Evolutionary conservation across 2,888 invertebrate species (phyloP).

Genomic region (Acholoe squamosa): DNA sequence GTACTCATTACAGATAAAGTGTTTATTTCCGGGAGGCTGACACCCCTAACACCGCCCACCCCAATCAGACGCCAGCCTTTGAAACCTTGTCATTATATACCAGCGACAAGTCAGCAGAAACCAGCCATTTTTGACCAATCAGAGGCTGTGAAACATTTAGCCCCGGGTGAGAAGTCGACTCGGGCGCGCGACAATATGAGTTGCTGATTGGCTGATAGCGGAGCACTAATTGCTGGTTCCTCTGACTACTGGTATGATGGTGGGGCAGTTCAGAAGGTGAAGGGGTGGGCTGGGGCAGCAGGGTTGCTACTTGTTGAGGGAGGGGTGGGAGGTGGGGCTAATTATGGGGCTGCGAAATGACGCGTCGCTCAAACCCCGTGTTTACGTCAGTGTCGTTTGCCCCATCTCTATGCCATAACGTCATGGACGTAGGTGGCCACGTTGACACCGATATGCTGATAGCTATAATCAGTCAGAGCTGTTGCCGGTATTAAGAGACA

Average conservation of each 20-base stretch:
- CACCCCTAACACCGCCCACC: neutral
- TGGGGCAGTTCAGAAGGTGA: neutral
- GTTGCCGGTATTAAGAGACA: constrained; percentile 16
- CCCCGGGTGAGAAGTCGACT: constrained; percentile 57
- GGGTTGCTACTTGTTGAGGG: neutral
- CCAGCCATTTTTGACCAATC: constrained; percentile 35
- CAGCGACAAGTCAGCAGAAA: no score
- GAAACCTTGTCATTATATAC: neutral
- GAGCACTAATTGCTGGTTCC: neutral
- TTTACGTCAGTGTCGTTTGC: neutral
- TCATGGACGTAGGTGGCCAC: neutral
- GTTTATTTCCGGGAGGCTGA: constrained; percentile 10
- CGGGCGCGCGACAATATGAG: constrained; percentile 61
- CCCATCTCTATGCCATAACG: neutral
- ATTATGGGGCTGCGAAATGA: constrained; percentile 1
- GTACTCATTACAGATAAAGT: neutral
- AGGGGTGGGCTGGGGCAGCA: neutral
- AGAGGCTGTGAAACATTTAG: neutral
- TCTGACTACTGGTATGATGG: neutral
- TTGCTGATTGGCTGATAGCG: constrained; percentile 30
- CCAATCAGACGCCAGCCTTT: neutral
- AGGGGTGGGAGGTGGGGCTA: neutral
- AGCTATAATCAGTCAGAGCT: neutral
- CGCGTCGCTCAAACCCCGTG: neutral
- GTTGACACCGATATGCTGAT: neutral